Base-by-base conservation (phyloP, 2,888 invertebrate genomes). In the Sminthurinus aureus region DNA sequence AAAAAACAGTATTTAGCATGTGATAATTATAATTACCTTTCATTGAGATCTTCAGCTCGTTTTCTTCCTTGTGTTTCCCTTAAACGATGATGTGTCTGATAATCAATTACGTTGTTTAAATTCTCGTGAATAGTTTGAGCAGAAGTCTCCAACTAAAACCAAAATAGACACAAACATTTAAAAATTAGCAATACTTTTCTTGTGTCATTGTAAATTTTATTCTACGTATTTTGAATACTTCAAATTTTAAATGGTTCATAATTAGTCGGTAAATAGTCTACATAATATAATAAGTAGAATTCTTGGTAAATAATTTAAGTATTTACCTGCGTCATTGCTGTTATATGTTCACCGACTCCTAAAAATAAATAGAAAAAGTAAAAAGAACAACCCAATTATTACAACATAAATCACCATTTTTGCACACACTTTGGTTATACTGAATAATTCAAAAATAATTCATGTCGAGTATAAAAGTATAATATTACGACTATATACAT, bases 71-170 rank as follows among this genome's bases (percentile, higher is more conserved):
- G 97, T 0, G 98, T 95, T 91, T 99, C 99, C 81, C 97, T 93
- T 85, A 99, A 91, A 84, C 98, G 93, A 91, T 99, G 98, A 91
- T 99, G 98, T 8, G 99, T 99, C 92, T 99, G 99, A 89, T 96
- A 96, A 91, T 99, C 99, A 86, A 97, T 92, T 82, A 98, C 95
- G 86, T 93, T 94, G 89, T 95, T 96, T 78, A 98, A 91, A 85
- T 95, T 94, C 90, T 96, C 96, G 90, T 98, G 98, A 86, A 98
- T 95, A 90, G 95, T 94, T 90, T 95, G 95, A 6, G 97, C 94
- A 13, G 97, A 96, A 8, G 96, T 93, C 91, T 99, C 98, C 94
- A 99, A 94, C 97, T 97, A 90, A n/a, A 87, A 92, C 78, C 82
- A 76, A 86, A 83, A 69, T 24, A 82, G 0, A 78, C 26, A 69